Conservation (phyloP, 1,140 invertebrate genomes). For the Penaeus japonicus region DNA sequence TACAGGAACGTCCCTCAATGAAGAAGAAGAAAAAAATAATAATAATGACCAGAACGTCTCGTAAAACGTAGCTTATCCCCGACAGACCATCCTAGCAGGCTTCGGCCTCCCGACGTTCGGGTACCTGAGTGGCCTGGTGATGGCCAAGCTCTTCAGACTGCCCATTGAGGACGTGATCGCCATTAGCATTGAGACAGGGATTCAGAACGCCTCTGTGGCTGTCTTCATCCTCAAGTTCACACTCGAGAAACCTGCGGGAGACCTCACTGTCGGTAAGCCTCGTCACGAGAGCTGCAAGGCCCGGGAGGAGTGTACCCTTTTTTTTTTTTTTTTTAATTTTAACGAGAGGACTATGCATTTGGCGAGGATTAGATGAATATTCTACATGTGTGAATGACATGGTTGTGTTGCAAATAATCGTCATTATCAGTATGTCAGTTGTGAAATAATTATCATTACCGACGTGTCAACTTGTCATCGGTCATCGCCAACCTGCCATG, state of each 20-base stretch:
- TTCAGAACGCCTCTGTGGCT: slow-evolving; percentile 92
- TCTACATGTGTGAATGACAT: too few species aligned
- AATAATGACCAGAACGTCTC: too few species aligned
- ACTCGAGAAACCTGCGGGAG: slow-evolving; percentile 65
- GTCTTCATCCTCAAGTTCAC: slow-evolving; percentile 78
- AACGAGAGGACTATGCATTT: neutral
- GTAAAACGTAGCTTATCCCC: neutral
- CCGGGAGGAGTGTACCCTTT: neutral
- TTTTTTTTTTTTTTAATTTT: neutral
- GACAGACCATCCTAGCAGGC: slow-evolving; percentile 82
- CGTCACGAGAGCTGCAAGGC: neutral
- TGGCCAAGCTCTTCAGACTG: slow-evolving; percentile 72
- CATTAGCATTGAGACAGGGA: slow-evolving; percentile 90
- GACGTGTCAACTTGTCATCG: too few species aligned
- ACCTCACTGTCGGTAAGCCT: slow-evolving; percentile 62
- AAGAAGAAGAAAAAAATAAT: too few species aligned
- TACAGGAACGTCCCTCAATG: too few species aligned
- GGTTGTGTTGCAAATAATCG: too few species aligned
- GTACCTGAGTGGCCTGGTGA: slow-evolving; percentile 77
- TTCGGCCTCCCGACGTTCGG: slow-evolving; percentile 87
- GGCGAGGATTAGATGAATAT: too few species aligned
- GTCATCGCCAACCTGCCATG: too few species aligned
- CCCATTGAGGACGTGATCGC: slow-evolving; percentile 76
- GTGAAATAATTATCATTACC: too few species aligned
- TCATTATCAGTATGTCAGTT: too few species aligned